phyloP scores from a whole-genome alignment of 1,140 invertebrate species.

The Harlomillsia oculata region DNA sequence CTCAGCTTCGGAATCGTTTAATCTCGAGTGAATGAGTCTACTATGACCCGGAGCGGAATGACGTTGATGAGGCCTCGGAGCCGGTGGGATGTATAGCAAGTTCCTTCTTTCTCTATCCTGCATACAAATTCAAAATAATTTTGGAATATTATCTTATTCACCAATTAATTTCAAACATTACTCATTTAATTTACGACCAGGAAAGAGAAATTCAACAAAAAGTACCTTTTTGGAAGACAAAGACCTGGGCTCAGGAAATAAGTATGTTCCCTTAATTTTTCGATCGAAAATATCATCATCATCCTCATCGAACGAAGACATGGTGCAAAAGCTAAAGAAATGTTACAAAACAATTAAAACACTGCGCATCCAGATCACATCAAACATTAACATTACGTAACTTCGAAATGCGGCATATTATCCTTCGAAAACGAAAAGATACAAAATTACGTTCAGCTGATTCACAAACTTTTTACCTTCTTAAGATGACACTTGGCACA shows the following conservation, averaged over 20 bases:
- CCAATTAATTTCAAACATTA: too few species aligned
- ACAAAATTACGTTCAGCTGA: too few species aligned
- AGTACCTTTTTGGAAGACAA: slow-evolving; percentile 33
- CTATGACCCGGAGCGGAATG: slow-evolving; percentile 28
- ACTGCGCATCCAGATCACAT: too few species aligned
- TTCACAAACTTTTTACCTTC: too few species aligned
- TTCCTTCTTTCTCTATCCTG: slow-evolving; percentile 28
- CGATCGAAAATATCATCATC: slow-evolving; percentile 1
- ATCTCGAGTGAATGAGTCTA: slow-evolving; percentile 27
- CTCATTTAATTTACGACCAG: too few species aligned
- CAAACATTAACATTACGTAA: too few species aligned
- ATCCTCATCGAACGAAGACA: too few species aligned
- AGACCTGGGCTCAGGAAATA: slow-evolving; percentile 24
- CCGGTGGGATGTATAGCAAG: slow-evolving; percentile 27
- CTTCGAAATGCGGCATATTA: too few species aligned
- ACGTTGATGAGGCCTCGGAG: slow-evolving; percentile 28
- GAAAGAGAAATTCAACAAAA: too few species aligned
- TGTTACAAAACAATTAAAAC: too few species aligned
- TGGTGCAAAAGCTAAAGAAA: not conserved
- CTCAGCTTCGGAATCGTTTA: slow-evolving; percentile 27
- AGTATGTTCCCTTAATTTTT: not conserved
- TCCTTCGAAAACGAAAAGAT: too few species aligned
- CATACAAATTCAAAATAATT: not conserved
- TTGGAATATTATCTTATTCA: not conserved
- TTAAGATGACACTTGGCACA: too few species aligned